Base-by-base conservation (phyloP, 1,140 invertebrate genomes). In the Maconellicoccus hirsutus region DNA sequence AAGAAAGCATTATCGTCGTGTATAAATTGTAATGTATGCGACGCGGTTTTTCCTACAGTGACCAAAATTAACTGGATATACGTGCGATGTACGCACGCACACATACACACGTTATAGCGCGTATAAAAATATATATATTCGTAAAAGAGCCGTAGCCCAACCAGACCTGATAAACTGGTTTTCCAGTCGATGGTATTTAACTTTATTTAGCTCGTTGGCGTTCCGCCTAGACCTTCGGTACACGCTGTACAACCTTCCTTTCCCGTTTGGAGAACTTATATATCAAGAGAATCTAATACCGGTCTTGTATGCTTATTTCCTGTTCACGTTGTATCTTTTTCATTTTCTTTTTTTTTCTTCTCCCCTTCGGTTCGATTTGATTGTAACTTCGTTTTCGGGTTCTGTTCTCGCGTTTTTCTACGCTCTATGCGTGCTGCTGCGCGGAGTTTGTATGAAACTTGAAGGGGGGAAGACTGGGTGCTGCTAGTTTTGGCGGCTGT, bases 121-220 rank as follows among this genome's bases (percentile, higher is more conserved):
- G 14, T 7, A 38, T 7, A 38, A 38, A 38, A 38, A n/a, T n/a
- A n/a, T n/a, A n/a, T n/a, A n/a, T 33, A 33, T 33, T 59, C 52
- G 52, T 33, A 66, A 66, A 66, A 66, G 22, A 66, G 61, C n/a
- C 25, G 61, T 66, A 66, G 61, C 61, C 25, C 8, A 66, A 66
- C 19, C 61, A 26, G 61, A 66, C 61, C 61, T 23, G 61, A 66
- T 66, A 66, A 66, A 66, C 61, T 66, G 61, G 61, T 66, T 66
- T 66, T 66, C 61, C 61, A 66, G 61, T 16, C 61, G 61, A 66
- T 66, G 61, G 61, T 66, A 66, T 66, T 66, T 66, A 66, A 66
- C 61, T 66, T 66, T 66, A 25, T 66, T 66, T 66, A 66, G 25
- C 61, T 66, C 19, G 61, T 66, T 66, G 61, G 61, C 25, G 61